Base-by-base conservation (phyloP, 2,797 vertebrate species). In the Pogoniulus pusillus region DNA sequence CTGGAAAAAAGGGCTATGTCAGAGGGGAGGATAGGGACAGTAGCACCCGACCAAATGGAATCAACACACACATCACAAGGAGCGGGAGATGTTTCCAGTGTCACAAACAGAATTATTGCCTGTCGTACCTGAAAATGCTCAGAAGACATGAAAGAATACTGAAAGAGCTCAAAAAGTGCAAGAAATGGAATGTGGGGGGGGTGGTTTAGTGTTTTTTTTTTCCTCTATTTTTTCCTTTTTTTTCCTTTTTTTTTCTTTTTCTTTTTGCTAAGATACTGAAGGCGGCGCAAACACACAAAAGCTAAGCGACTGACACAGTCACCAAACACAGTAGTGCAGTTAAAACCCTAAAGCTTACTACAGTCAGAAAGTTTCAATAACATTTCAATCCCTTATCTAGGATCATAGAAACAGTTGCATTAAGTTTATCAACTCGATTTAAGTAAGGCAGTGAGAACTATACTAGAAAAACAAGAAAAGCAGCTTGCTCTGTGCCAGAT, bases 381-480 rank as follows among this genome's bases (percentile, higher is more conserved):
- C 95, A 90, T 96, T 96, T 96, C 90, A 93, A 96, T 96, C 97
- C 96, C 96, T 94, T 93, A 93, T 94, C 94, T 91, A 94, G 97
- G 97, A 97, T 97, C 95, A 89, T 96, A 97, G 95, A 98, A 97
- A 97, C 97, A 97, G 97, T 97, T 97, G 97, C 97, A 97, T 98
- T 98, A 96, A 97, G 97, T 98, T 96, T 93, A 97, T 98, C 97
- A 95, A 98, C 96, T 98, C 89, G 96, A 97, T 97, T 98, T 97
- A 98, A 98, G 98, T 98, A 98, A 98, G 98, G 98, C 98, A 98
- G 97, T 98, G 97, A 98, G 96, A 98, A 98, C 97, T 98, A 98
- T 96, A 96, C 97, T 97, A 97, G 96, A 95, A 97, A 96, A 96
- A 97, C 90, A 95, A 97, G 97, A 97, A 95, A 97, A 98, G 97